Evolutionary conservation across 2,888 invertebrate genomes (phyloP).

Genomic region (Dione vanillae): DNA sequence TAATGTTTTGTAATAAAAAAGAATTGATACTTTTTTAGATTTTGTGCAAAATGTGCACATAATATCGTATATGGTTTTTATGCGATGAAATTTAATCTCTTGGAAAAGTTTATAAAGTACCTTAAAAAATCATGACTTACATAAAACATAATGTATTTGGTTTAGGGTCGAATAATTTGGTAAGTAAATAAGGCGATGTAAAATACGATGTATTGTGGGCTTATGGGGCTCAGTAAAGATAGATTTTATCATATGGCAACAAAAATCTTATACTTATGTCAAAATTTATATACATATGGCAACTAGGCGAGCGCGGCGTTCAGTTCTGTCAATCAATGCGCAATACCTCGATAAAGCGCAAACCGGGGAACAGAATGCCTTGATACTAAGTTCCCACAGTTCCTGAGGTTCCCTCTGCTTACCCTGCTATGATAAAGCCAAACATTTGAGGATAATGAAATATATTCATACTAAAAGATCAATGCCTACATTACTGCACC

Average conservation of each 20-base stretch:
- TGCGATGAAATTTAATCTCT: not conserved
- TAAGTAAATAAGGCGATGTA: too few relatives aligned
- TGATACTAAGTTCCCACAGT: not conserved
- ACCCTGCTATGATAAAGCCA: not conserved
- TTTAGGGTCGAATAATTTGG: too few relatives aligned
- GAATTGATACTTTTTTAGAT: not conserved
- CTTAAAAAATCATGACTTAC: too few relatives aligned
- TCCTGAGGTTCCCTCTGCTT: not conserved
- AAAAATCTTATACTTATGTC: too few relatives aligned
- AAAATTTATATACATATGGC: too few relatives aligned
- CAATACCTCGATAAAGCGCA: not conserved
- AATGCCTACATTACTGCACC: too few relatives aligned
- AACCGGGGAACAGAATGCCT: not conserved
- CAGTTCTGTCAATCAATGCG: not conserved
- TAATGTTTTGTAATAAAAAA: constrained; percentile 2
- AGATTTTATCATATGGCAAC: too few relatives aligned
- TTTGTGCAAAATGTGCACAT: not conserved
- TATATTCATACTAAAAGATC: too few relatives aligned
- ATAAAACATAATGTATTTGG: too few relatives aligned
- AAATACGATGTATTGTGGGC: too few relatives aligned
- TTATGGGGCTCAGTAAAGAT: too few relatives aligned
- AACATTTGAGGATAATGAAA: too few relatives aligned
- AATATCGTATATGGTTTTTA: not conserved
- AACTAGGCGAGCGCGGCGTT: not conserved
- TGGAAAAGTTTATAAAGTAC: not conserved